Evolutionary conservation across 2,113 vertebrate genomes (phyloP).

Genomic region (Alligator mississippiensis): DNA sequence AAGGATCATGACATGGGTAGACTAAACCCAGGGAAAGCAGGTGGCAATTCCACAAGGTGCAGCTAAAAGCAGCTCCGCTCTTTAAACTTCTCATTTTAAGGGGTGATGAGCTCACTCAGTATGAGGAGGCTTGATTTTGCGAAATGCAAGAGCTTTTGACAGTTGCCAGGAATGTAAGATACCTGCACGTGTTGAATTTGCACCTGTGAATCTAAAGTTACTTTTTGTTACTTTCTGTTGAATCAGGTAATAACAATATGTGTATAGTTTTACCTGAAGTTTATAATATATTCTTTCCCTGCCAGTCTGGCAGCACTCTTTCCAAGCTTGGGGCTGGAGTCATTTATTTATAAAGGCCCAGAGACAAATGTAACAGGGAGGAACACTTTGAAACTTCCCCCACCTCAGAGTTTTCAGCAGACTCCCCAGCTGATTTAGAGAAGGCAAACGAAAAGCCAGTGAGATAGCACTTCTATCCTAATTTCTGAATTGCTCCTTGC

Average conservation of each 20-base stretch:
- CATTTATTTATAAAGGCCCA: no score
- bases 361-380: no score
- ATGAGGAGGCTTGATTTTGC: not conserved
- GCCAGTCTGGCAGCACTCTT: no score
- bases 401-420: not conserved
- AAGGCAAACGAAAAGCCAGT: not conserved
- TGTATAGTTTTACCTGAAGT: no score
- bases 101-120: not conserved
- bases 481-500: no score
- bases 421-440: not conserved
- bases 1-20: not conserved
- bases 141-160: not conserved
- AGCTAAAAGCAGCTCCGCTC: not conserved
- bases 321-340: no score
- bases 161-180: not conserved
- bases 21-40: not conserved
- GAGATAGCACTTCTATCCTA: no score
- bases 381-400: not conserved
- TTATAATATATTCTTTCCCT: no score
- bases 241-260: no score
- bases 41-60: not conserved
- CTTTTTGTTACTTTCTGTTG: no score
- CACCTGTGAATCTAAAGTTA: no score
- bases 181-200: not conserved
- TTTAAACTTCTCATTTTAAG: not conserved